Evolutionary conservation across 2,888 invertebrate genomes (phyloP), one percentile per base, ranked within the genome.

Genomic region (Drosophila mulleri): DNA sequence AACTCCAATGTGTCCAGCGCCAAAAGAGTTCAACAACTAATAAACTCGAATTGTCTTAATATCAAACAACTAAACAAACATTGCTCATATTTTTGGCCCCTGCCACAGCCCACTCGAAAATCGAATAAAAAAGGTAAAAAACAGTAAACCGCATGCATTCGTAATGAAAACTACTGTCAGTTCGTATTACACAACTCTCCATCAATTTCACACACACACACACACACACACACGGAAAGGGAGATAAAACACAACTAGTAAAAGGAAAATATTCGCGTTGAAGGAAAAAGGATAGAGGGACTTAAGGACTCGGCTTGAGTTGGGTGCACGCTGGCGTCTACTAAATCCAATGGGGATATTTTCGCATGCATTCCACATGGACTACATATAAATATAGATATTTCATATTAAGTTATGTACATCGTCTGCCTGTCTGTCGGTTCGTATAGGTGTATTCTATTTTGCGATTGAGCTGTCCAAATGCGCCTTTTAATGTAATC

Each of bases 381-480:
- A 42, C 50, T 48, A 67, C 45, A 44, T 12, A 44, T 11, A 41
- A 23, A 23, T 48, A 64, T 50, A 50, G 50, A 50, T 35, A 50
- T 50, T 50, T 50, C 29, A 50, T 50, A 50, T 50, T 12, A 32
- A 32, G 32, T 12, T 52, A 35, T n/a, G 50, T 35, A 32, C 16
- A 41, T 60, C n/a, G 8, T 41, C 39, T 41, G 9, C 9, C 41
- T 3, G 9, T 11, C 37, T 52, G n/a, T 44, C 16, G 56, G 71
- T 59, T 64, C 14, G 47, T 20, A 71, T 72, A 65, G 69, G 67
- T 75, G 72, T 86, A 69, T 88, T 72, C 82, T 83, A 87, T 87
- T 78, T 88, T 88, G 82, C 87, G 87, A 87, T 89, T 85, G 88
- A 89, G 88, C 83, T 86, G 87, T 86, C 90, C 85, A 85, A 90